Conservation (phyloP, 2,113 vertebrate genomes). For the Eublepharis macularius region DNA sequence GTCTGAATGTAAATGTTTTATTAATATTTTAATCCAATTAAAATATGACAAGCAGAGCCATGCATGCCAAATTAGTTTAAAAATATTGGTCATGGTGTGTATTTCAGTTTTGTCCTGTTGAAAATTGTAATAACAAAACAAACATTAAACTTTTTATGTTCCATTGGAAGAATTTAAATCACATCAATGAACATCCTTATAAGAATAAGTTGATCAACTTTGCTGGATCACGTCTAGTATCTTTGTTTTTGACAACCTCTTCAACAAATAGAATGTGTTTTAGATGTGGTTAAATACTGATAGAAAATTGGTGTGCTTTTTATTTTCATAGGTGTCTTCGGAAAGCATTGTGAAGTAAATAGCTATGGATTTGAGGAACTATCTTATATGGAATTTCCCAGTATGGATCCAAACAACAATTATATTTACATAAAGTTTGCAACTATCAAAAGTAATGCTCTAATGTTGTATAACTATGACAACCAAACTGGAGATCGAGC, state of each 20-base stretch:
- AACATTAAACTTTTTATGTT: not conserved
- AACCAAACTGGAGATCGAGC: slow-evolving; percentile 94
- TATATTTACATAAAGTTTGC: slow-evolving; percentile 98
- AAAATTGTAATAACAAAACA: not conserved
- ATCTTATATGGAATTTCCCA: slow-evolving; percentile 98
- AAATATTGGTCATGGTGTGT: not conserved
- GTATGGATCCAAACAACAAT: slow-evolving; percentile 96
- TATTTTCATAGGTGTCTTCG: slow-evolving; percentile 88
- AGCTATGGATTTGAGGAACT: slow-evolving; percentile 97
- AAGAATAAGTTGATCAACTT: not conserved
- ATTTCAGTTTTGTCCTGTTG: not conserved
- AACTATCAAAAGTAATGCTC: slow-evolving; percentile 87
- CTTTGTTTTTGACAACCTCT: not conserved
- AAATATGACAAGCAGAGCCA: not conserved
- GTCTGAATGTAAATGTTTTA: not conserved
- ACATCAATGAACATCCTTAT: not conserved
- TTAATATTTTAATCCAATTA: not conserved
- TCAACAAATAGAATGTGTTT: not conserved
- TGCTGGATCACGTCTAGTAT: not conserved
- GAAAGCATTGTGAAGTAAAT: slow-evolving; percentile 96
- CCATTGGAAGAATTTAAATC: not conserved
- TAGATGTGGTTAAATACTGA: not conserved
- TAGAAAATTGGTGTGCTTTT: not conserved
- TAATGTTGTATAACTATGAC: slow-evolving; percentile 94
- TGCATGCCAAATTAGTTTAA: not conserved